phyloP scores from a whole-genome alignment of 1,140 invertebrate genomes.

The Meteorus sp. region DNA sequence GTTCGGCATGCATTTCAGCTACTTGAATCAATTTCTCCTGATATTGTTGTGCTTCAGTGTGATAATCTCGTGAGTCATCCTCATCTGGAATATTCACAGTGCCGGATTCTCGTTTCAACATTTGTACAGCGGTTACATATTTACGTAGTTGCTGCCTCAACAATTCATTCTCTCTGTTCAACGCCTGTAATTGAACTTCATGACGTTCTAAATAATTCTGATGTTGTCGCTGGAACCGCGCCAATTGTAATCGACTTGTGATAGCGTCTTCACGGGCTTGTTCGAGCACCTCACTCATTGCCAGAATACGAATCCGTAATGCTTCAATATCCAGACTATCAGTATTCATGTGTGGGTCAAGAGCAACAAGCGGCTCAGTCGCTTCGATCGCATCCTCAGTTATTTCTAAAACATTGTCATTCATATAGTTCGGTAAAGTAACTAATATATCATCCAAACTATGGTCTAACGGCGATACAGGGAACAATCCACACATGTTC shows the following conservation, averaged over 20 bases:
- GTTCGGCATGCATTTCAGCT: constrained; percentile 93
- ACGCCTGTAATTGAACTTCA: constrained; percentile 53
- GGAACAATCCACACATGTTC: constrained; percentile 52
- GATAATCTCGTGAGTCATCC: constrained; percentile 58
- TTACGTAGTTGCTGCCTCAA: constrained; percentile 87
- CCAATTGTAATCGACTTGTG: constrained; percentile 47
- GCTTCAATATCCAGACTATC: constrained; percentile 46
- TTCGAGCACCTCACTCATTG: constrained; percentile 50
- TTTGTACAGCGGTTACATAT: constrained; percentile 87
- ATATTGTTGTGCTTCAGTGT: constrained; percentile 79
- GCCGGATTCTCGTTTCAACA: constrained; percentile 70
- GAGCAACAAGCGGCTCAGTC: constrained; percentile 44
- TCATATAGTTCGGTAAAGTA: constrained; percentile 46
- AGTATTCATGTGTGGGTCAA: constrained; percentile 37
- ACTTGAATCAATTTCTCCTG: constrained; percentile 91
- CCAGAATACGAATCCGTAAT: constrained; percentile 44
- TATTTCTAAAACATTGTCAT: constrained; percentile 42
- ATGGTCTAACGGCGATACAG: constrained; percentile 51
- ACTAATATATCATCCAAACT: constrained; percentile 50
- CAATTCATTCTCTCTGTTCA: constrained; percentile 77
- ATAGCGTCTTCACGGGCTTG: constrained; percentile 52
- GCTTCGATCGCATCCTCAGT: constrained; percentile 53
- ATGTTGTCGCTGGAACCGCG: constrained; percentile 53
- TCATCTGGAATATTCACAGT: constrained; percentile 46
- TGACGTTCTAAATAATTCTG: constrained; percentile 56